phyloP scores from a whole-genome alignment of 2,113 vertebrate genomes.

The Fregata magnificens region DNA sequence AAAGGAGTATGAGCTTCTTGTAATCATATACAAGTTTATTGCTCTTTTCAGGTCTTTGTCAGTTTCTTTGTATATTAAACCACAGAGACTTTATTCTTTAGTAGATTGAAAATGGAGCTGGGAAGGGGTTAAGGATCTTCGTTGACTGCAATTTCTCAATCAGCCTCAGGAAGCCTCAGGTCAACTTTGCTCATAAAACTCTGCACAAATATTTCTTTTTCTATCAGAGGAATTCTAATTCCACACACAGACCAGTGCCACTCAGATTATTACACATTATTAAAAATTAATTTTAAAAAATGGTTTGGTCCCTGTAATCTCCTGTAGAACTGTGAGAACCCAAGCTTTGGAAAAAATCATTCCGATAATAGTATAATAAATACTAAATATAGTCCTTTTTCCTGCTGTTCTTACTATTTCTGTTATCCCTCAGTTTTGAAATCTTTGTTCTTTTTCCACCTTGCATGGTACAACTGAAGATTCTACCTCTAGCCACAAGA shows the following conservation, averaged over 20 bases:
- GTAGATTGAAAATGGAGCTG: not conserved
- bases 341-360: conserved; percentile 10
- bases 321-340: conserved; percentile 34
- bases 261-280: conserved; percentile 86
- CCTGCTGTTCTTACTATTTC: not conserved
- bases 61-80: conserved; percentile 26
- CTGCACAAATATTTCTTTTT: conserved; percentile 82
- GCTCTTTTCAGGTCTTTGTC: not conserved
- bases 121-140: conserved; percentile 74
- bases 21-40: not conserved
- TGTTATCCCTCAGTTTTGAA: not conserved
- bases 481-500: not conserved
- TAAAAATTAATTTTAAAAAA: conserved; percentile 86
- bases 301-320: conserved; percentile 59
- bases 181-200: conserved; percentile 86
- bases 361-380: not conserved
- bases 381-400: not conserved
- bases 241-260: conserved; percentile 73
- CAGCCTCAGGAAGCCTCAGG: conserved; percentile 79
- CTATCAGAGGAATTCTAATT: conserved; percentile 83
- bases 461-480: not conserved
- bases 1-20: not conserved
- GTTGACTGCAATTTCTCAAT: conserved; percentile 77
- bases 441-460: not conserved
- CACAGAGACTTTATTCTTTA: not conserved